Conservation (phyloP, 2,113 vertebrate genomes). For the Prunella fulvescens region DNA sequence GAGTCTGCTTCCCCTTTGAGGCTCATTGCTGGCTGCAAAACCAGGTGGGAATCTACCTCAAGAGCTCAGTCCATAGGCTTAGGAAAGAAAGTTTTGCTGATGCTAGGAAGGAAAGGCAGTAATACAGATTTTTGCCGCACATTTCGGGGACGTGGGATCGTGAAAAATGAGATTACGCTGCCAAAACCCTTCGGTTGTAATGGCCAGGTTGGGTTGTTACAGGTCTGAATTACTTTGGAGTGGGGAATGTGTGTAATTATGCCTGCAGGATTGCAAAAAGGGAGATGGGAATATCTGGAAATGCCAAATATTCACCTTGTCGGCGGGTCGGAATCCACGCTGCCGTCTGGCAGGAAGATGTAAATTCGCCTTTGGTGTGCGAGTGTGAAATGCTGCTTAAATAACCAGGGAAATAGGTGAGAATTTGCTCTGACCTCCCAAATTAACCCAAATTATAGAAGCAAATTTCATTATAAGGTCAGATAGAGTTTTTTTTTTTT, state of each 20-base stretch:
- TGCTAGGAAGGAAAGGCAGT: background rate
- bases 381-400: background rate
- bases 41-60: background rate
- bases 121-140: background rate
- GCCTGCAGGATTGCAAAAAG: background rate
- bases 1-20: background rate
- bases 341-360: conserved; percentile 30
- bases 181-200: background rate
- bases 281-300: background rate
- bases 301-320: background rate
- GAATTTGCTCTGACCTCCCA: background rate
- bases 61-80: background rate
- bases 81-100: background rate
- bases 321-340: background rate
- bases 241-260: background rate
- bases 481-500: background rate
- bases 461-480: background rate
- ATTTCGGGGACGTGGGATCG: accelerated
- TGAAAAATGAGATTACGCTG: accelerated
- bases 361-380: background rate
- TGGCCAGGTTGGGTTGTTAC: background rate
- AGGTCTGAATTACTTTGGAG: background rate
- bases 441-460: background rate
- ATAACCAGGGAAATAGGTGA: background rate
- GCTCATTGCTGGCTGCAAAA: background rate